A percentile compares a stretch with the other conserved stretches of the same genome.
Evolutionary conservation across 2,888 invertebrate species (phyloP).

Genomic region (Corythucha ciliata): DNA sequence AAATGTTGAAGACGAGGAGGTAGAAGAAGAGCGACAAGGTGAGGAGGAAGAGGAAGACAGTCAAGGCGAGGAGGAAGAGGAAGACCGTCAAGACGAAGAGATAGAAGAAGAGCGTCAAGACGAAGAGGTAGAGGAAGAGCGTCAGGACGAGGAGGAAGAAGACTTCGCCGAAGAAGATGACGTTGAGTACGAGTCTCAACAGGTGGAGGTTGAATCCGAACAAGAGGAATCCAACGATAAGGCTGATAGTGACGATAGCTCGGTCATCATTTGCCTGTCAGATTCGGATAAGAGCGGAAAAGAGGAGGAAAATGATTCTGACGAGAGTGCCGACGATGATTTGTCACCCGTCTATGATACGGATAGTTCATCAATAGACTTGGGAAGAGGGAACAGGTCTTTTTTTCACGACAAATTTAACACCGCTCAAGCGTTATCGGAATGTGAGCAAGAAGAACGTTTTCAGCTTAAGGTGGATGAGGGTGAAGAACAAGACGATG

Average conservation of each 20-base stretch:
- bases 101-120: not conserved
- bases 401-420: constrained; percentile 21
- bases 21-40: not conserved
- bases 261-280: constrained; percentile 15
- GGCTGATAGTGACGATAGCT: constrained; percentile 7
- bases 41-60: not conserved
- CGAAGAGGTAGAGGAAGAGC: not conserved
- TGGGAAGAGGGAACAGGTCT: not conserved
- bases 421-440: constrained; percentile 9
- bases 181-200: not conserved
- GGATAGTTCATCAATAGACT: not conserved
- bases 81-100: not conserved
- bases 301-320: not conserved
- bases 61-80: not conserved
- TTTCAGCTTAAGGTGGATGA: constrained; percentile 1
- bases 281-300: constrained; percentile 14
- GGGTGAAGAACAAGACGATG: not conserved
- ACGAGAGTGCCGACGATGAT: constrained; percentile 12
- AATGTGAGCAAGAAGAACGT: constrained; percentile 8
- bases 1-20: not conserved
- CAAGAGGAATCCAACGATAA: not conserved
- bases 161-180: not conserved
- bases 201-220: not conserved
- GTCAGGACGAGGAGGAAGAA: not conserved
- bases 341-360: constrained; percentile 2